Evolutionary conservation across 1,140 invertebrate species (phyloP), one percentile per base, ranked within the genome.

Genomic region (Chionoecetes opilio): DNA sequence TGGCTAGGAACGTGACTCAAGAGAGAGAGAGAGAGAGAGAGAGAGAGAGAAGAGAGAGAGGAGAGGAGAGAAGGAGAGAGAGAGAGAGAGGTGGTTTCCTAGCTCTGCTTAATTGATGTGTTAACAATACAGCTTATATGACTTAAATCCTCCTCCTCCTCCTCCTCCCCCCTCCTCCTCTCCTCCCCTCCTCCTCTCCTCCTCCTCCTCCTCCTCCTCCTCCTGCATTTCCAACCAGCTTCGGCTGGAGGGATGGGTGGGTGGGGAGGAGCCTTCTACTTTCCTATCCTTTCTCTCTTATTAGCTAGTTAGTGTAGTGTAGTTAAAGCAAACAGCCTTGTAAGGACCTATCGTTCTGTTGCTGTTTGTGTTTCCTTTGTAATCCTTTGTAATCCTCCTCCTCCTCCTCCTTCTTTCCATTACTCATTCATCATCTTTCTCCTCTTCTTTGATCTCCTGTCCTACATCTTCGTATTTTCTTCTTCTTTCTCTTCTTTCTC

Each of bases 31-130:
- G 63, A 75, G 63, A n/a, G 21, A 75, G 63, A n/a, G 63, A 75
- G 63, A 75, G 63, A 75, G 63, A 75, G 21, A 75, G 63, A 75
- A 75, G 63, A 75, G 63, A 75, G 63, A 75, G 63, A 75, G 63
- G n/a, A 26, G n/a, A 26, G n/a, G 63, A 75, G 63, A 75, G 63
- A 21, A n/a, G n/a, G 63, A 75, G 63, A 75, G 21, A 75, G 63
- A 63, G 63, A 75, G 63, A 75, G 63, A 75, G 63, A 75, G 63
- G n/a, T 17, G n/a, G 63, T 87, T 34, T 34, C 38, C 31, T n/a
- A 21, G 34, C 86, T 21, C n/a, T 75, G 63, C 63, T n/a, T 8
- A 75, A 11, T 8, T 5, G 21, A n/a, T 5, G 26, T 17, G 11
- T 75, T n/a, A 75, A 17, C n/a, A 75, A 75, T 75, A 17, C n/a